These are phyloP conservation scores for Slavum lentiscoides DNA, from an alignment of 2,888 invertebrate species.

Conservation along the genomic window DNA sequence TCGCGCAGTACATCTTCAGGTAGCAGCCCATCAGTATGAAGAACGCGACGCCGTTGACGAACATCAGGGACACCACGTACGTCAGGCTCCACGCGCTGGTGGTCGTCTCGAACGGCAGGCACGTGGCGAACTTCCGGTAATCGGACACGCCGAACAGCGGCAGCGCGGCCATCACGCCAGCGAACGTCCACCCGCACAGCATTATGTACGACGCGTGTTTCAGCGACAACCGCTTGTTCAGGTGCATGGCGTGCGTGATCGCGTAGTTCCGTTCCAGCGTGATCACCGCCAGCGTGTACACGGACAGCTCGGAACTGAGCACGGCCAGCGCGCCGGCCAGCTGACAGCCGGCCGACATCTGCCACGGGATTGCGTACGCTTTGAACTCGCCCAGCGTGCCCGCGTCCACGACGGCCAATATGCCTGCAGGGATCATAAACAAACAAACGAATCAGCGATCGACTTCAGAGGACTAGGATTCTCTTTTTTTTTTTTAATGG, in stretches of 20 bases:
- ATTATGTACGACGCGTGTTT: conserved; percentile 90
- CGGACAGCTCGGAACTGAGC: conserved; percentile 89
- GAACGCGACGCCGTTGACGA: conserved; percentile 91
- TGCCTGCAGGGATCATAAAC: conserved; percentile 64
- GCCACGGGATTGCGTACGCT: conserved; percentile 96
- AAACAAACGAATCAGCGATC: not conserved
- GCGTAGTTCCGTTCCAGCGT: conserved; percentile 95
- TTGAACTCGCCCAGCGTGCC: conserved; percentile 94
- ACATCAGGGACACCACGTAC: conserved; percentile 88
- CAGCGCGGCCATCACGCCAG: conserved; percentile 81
- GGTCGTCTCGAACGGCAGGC: conserved; percentile 90
- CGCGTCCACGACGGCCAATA: conserved; percentile 93
- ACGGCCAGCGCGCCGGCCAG: conserved; percentile 94
- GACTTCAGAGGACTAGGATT: too few species aligned
- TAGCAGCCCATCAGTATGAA: conserved; percentile 94
- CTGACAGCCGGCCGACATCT: conserved; percentile 90
- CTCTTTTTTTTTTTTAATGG: too few species aligned
- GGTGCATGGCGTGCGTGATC: conserved; percentile 95
- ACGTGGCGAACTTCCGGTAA: conserved; percentile 94
- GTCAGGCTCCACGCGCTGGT: conserved; percentile 75
- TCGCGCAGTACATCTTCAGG: conserved; percentile 95
- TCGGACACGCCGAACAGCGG: conserved; percentile 91
- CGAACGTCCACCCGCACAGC: conserved; percentile 90
- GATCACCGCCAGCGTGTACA: conserved; percentile 94
- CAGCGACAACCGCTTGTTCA: conserved; percentile 85